Evolutionary conservation across 2,113 vertebrate species (phyloP).

Genomic region (Anarrhichthys ocellatus): DNA sequence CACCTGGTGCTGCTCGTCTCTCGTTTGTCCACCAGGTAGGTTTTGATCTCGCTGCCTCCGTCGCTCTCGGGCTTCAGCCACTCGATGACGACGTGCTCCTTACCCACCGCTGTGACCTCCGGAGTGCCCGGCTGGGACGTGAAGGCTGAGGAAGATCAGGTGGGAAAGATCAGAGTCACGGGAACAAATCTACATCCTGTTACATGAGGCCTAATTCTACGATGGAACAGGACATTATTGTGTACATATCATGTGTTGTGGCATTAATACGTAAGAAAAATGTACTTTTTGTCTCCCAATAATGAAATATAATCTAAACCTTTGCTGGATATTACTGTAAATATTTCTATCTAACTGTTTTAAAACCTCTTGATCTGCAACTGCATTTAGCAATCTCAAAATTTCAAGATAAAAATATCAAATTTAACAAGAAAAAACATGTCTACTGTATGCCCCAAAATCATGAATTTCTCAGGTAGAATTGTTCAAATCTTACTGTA

Average conservation of each 20-base stretch:
- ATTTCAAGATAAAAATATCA: no score
- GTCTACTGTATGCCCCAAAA: not conserved
- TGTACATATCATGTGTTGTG: no score
- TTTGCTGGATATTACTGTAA: not conserved
- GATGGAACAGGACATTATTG: no score
- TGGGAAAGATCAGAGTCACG: not conserved
- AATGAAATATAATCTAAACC: not conserved
- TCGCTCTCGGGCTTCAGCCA: slow-evolving; percentile 96
- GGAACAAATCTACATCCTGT: not conserved
- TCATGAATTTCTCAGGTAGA: no score
- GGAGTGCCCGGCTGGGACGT: slow-evolving; percentile 91
- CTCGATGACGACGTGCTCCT: slow-evolving; percentile 96
- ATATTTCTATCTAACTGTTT: no score
- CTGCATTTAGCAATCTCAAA: not conserved
- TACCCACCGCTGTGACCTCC: slow-evolving; percentile 86
- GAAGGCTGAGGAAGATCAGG: slow-evolving; percentile 82
- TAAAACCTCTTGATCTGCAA: not conserved
- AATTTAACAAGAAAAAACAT: not conserved
- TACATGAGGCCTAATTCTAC: no score
- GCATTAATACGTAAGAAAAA: no score
- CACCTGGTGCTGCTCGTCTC: slow-evolving; percentile 95
- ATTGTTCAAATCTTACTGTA: slow-evolving; percentile 87
- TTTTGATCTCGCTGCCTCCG: slow-evolving; percentile 95
- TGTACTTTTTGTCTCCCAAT: no score
- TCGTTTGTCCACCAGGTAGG: slow-evolving; percentile 96